Conservation (phyloP, 2,888 invertebrate species). For the Caenorhabditis sp. region DNA sequence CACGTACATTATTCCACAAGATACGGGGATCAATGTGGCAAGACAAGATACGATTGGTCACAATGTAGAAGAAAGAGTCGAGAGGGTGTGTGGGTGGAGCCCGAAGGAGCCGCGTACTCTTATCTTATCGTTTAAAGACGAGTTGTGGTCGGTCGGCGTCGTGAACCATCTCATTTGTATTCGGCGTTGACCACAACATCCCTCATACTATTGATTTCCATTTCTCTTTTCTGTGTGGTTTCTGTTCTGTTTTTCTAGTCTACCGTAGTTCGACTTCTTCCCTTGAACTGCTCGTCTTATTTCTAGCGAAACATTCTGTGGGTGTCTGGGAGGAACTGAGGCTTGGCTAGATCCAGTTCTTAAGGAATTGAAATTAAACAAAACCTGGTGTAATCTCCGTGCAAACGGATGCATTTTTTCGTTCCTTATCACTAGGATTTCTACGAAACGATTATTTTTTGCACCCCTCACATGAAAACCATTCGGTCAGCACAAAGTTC, state of each 20-base stretch:
- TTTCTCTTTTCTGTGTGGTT: too few relatives aligned
- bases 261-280: too few relatives aligned
- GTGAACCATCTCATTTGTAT: conserved; percentile 28
- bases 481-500: conserved; percentile 7
- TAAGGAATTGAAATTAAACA: neutral
- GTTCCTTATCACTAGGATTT: neutral
- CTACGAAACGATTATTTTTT: neutral
- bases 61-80: neutral
- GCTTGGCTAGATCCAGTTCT: conserved; percentile 10
- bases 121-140: conserved; percentile 38
- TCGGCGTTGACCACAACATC: conserved; percentile 24
- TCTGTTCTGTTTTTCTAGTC: too few relatives aligned
- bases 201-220: neutral
- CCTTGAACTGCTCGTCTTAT: neutral
- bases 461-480: conserved; percentile 26
- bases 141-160: conserved; percentile 23
- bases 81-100: conserved; percentile 19
- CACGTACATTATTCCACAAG: too few relatives aligned
- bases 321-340: neutral
- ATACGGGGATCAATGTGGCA: too few relatives aligned
- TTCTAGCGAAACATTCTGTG: neutral
- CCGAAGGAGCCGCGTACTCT: conserved; percentile 16
- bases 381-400: conserved; percentile 7
- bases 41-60: neutral
- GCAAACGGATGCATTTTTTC: conserved; percentile 8